Percentiles rank a stretch among this genome's conserved stretches.
phyloP scores from a whole-genome alignment of 2,888 invertebrate genomes.

The Phragmatobia fuliginosa region DNA sequence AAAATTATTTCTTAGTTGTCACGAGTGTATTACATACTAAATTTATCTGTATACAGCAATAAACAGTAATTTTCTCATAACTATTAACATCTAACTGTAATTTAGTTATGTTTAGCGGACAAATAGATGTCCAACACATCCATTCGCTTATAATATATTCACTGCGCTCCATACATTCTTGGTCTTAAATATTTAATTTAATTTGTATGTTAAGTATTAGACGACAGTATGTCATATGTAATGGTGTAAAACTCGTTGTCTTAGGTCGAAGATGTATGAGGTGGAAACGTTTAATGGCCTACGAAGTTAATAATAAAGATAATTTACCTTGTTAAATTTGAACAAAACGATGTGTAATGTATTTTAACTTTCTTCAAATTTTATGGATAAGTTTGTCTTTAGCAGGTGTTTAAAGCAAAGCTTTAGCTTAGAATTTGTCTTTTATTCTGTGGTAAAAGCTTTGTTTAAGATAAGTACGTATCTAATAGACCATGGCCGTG shows the following conservation, averaged over 20 bases:
- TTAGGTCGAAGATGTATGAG: slow-evolving; percentile 5
- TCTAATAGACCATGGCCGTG: background rate
- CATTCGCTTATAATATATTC: slow-evolving; percentile 8
- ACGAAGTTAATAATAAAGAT: background rate
- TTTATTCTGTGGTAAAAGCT: background rate
- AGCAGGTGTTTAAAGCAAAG: background rate
- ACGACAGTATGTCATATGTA: slow-evolving; percentile 1
- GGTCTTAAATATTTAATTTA: slow-evolving; percentile 24
- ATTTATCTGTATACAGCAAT: background rate
- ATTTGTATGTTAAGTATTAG: slow-evolving; percentile 14
- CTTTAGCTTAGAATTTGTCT: background rate
- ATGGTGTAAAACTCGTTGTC: background rate
- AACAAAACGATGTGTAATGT: background rate
- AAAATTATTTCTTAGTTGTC: background rate
- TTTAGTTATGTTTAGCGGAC: slow-evolving; percentile 5
- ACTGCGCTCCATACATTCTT: slow-evolving; percentile 16
- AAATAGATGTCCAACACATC: slow-evolving; percentile 6
- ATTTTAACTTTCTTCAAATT: background rate
- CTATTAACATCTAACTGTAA: slow-evolving; percentile 1
- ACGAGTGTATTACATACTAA: background rate
- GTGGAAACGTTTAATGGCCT: slow-evolving; percentile 1
- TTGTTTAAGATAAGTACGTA: background rate
- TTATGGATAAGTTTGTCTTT: background rate
- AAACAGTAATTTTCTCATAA: background rate
- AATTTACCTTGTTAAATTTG: background rate